A percentile compares a stretch with the other conserved stretches of the same genome.
Conservation (phyloP, 2,113 vertebrate species). For the Gavialis gangeticus region DNA sequence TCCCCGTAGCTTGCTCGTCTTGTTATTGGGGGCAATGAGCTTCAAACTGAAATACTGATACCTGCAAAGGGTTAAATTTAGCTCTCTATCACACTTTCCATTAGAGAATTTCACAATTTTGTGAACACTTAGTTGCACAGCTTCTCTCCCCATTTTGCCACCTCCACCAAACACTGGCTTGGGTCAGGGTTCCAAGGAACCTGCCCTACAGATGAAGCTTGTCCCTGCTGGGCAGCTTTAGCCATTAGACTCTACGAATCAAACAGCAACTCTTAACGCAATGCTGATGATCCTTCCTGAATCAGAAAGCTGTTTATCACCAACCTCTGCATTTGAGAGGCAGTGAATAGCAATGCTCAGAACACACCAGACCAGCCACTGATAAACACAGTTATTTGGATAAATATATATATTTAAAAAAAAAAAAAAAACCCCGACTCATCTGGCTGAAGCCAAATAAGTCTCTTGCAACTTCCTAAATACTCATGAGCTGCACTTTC, state of each 20-base stretch:
- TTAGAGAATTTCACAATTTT: not conserved
- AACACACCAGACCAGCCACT: slow-evolving; percentile 64
- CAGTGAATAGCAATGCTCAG: slow-evolving; percentile 56
- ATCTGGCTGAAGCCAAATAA: slow-evolving; percentile 65
- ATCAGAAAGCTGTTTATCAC: slow-evolving; percentile 5
- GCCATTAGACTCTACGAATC: slow-evolving; percentile 24
- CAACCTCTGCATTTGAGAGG: slow-evolving; percentile 24
- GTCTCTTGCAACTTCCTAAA: slow-evolving; percentile 52
- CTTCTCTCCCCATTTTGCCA: slow-evolving; percentile 39
- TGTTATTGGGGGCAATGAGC: not conserved
- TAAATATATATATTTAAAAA: slow-evolving; percentile 12
- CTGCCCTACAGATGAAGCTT: not conserved
- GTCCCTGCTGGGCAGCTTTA: not conserved
- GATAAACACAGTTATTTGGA: slow-evolving; percentile 64
- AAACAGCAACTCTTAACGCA: not conserved
- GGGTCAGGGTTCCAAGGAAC: not conserved
- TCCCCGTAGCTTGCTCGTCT: not conserved
- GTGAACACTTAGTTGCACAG: slow-evolving; percentile 45
- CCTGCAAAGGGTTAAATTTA: slow-evolving; percentile 41
- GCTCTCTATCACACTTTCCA: slow-evolving; percentile 35
- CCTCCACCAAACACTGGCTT: not conserved
- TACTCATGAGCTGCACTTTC: slow-evolving; percentile 1
- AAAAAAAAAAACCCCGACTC: slow-evolving; percentile 42
- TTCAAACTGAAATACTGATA: not conserved
- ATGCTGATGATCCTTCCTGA: not conserved